Percentiles rank a stretch among this genome's conserved stretches.
Conservation (phyloP, 2,888 invertebrate species). For the Xanthostigma xanthostigma region DNA sequence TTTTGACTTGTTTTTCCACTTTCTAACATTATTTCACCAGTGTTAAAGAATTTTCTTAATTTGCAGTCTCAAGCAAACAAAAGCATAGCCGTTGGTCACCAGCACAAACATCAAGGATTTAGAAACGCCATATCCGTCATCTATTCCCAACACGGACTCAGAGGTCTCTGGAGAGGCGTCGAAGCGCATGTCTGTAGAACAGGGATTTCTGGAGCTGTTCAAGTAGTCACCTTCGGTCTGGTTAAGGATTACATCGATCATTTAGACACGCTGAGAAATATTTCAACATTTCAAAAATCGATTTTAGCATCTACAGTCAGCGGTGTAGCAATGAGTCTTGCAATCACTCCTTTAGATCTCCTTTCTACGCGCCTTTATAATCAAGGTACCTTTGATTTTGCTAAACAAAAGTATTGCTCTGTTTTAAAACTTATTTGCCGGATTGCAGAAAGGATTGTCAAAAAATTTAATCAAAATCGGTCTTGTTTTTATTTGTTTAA, state of each 20-base stretch:
- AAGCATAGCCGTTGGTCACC: slow-evolving; percentile 71
- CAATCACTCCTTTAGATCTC: slow-evolving; percentile 79
- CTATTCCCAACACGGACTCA: slow-evolving; percentile 35
- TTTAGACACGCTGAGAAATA: slow-evolving; percentile 21
- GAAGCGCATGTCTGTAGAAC: slow-evolving; percentile 55
- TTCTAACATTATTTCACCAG: too few species aligned
- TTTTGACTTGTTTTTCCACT: too few species aligned
- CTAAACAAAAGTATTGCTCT: not conserved
- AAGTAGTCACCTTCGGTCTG: slow-evolving; percentile 64
- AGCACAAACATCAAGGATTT: slow-evolving; percentile 54
- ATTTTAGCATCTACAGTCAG: slow-evolving; percentile 58
- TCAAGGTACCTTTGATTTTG: slow-evolving; percentile 53
- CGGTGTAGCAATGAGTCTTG: slow-evolving; percentile 55
- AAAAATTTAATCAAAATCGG: too few species aligned
- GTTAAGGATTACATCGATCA: slow-evolving; percentile 33
- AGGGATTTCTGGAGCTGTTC: slow-evolving; percentile 65
- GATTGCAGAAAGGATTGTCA: too few species aligned
- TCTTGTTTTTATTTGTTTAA: too few species aligned
- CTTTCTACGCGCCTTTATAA: slow-evolving; percentile 77
- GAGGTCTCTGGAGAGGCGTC: slow-evolving; percentile 66
- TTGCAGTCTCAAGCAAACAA: slow-evolving; percentile 52
- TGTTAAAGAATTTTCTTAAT: too few species aligned
- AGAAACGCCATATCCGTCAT: slow-evolving; percentile 34
- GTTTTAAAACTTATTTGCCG: too few species aligned
- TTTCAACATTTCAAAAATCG: slow-evolving; percentile 38